Evolutionary conservation across 2,888 invertebrate genomes (phyloP), one percentile per base, ranked within the genome.

Genomic region (Balanococcus diminutus): DNA sequence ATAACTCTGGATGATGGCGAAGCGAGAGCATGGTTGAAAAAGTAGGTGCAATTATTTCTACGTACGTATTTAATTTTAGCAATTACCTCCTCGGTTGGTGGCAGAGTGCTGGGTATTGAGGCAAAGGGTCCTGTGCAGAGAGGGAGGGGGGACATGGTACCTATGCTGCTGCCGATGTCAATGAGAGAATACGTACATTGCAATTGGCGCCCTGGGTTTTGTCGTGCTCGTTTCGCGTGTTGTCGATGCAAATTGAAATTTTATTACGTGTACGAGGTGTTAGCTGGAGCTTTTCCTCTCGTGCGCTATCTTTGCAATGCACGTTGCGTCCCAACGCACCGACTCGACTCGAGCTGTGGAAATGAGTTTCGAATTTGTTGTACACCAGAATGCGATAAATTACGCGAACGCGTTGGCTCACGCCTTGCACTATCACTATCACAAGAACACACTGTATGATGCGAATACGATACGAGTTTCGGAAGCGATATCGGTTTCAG

Each of bases 21-120:
- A 67, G 6, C 19, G 5, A 4, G 22, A 9, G 14, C 25, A 67
- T 28, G 61, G 14, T 67, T 25, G 14, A 67, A 67, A 67, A 25
- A 67, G 9, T 67, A 28, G 11, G 11, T 14, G 28, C 61, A 67
- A 67, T 67, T 67, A 67, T 67, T 67, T 67, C 61, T 67, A 67
- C 61, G 61, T 67, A 67, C 61, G 61, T 67, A 67, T 67, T 67
- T 67, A 67, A 67, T 67, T 67, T 67, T 67, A 67, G 61, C 61
- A 67, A 67, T 67, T 67, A 67, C 61, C 61, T 67, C 61, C 19
- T 56, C 56, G 19, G 22, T 56, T 56, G 56, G 28, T 11, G 56
- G 2, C 19, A 28, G 28, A n/a, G 22, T 67, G 11, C 28, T n/a
- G n/a, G n/a, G n/a, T n/a, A n/a, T n/a, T 8, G 25, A 28, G 6